Evolutionary conservation across 2,888 invertebrate genomes (phyloP).

Genomic region (Holacanthella duospinosa): DNA sequence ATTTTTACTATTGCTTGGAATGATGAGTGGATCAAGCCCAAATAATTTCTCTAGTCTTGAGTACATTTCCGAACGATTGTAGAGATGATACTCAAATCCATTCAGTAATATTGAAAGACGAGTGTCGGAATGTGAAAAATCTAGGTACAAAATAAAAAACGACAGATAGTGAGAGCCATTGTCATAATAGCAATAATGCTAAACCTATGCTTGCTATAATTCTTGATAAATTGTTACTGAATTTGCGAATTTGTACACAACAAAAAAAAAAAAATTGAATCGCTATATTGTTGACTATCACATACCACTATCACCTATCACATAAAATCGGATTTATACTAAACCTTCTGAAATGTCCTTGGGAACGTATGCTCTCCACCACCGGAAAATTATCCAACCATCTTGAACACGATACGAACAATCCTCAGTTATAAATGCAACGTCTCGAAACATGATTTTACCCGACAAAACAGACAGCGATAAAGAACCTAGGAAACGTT

Average conservation of each 20-base stretch:
- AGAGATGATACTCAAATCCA: conserved; percentile 88
- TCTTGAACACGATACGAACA: conserved; percentile 86
- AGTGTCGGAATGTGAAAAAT: conserved; percentile 89
- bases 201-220: not conserved
- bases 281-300: too few species aligned
- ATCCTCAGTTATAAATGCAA: conserved; percentile 87
- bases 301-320: not conserved
- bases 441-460: conserved; percentile 95
- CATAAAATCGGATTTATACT: not conserved
- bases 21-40: conserved; percentile 67
- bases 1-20: conserved; percentile 44
- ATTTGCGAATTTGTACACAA: not conserved
- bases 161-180: conserved; percentile 11
- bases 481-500: conserved; percentile 64
- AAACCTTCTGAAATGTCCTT: conserved; percentile 92
- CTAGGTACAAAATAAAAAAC: conserved; percentile 51
- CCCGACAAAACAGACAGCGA: conserved; percentile 92
- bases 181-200: not conserved
- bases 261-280: not conserved
- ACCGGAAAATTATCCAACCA: conserved; percentile 92
- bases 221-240: conserved; percentile 5
- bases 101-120: conserved; percentile 80
- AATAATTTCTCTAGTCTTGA: conserved; percentile 76
- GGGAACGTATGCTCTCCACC: conserved; percentile 93
- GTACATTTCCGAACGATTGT: conserved; percentile 82